These are phyloP conservation scores for Auanema freiburgensis DNA, from an alignment of 2,888 invertebrate genomes.

Conservation along the genomic window DNA sequence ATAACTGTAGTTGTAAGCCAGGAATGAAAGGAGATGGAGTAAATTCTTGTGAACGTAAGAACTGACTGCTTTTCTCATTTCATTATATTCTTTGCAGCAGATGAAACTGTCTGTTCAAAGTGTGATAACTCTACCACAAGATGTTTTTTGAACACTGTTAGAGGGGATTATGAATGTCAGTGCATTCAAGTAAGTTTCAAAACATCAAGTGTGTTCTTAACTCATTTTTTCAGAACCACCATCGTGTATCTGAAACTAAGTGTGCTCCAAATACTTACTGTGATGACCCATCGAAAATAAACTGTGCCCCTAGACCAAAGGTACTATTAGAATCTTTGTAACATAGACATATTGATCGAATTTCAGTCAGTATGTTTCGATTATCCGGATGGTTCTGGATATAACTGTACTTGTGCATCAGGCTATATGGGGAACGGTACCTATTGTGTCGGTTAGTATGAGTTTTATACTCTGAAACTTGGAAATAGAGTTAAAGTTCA, in stretches of 20 bases:
- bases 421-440: slow-evolving; percentile 59
- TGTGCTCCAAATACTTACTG: slow-evolving; percentile 13
- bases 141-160: not conserved
- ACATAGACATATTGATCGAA: not conserved
- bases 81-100: not conserved
- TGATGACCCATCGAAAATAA: slow-evolving; percentile 6
- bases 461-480: not conserved
- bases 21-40: slow-evolving; percentile 54
- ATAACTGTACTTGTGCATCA: slow-evolving; percentile 50
- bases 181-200: not conserved
- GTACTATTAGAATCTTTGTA: not conserved
- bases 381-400: slow-evolving; percentile 26
- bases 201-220: not conserved
- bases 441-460: slow-evolving; percentile 41
- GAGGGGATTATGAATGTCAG: not conserved
- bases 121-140: slow-evolving; percentile 1
- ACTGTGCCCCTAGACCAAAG: slow-evolving; percentile 14
- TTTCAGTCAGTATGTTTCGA: slow-evolving; percentile 6
- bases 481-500: no score
- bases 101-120: not conserved
- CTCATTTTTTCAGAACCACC: slow-evolving; percentile 3
- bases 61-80: not conserved
- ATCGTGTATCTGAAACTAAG: not conserved
- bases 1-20: slow-evolving; percentile 50
- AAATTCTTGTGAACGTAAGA: slow-evolving; percentile 44